phyloP scores from a whole-genome alignment of 2,797 vertebrate genomes.

The Enteromius treurensis region DNA sequence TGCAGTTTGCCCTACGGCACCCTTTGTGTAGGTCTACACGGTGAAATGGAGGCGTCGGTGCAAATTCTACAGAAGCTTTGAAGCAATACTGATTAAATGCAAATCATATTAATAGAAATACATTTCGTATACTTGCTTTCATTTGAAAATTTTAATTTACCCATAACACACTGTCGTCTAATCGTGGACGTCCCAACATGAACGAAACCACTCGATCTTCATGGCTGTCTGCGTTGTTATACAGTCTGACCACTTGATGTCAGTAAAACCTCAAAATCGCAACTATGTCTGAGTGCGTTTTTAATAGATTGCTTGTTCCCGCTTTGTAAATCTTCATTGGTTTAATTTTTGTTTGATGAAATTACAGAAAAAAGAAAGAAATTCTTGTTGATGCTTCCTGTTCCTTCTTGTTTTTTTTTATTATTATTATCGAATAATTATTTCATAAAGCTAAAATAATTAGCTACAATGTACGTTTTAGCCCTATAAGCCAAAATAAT shows the following conservation, averaged over 20 bases:
- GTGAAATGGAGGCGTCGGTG: slow-evolving; percentile 2
- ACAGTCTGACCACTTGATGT: slow-evolving; percentile 46
- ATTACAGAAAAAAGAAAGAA: not conserved
- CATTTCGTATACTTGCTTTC: not conserved
- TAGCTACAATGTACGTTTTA: not conserved
- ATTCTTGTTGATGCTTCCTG: not conserved
- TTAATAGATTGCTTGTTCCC: not conserved
- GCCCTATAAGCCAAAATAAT: not conserved
- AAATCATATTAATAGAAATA: too few relatives aligned
- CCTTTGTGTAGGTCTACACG: slow-evolving; percentile 68
- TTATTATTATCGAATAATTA: not conserved
- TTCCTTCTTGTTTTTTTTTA: not conserved
- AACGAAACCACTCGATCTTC: not conserved
- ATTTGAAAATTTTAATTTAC: not conserved
- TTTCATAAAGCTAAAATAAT: not conserved
- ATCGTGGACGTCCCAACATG: not conserved
- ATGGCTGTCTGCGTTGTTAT: not conserved
- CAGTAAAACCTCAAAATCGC: slow-evolving; percentile 37
- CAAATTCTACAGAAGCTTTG: not conserved
- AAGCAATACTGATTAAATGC: not conserved
- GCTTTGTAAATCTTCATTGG: not conserved
- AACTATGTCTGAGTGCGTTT: not conserved
- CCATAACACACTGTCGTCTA: not conserved
- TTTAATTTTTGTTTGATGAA: not conserved
- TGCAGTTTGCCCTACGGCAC: slow-evolving; percentile 74